Evolutionary conservation across 2,113 vertebrate species (phyloP), one percentile per base, ranked within the genome.

Genomic region (Sciurus niger): DNA sequence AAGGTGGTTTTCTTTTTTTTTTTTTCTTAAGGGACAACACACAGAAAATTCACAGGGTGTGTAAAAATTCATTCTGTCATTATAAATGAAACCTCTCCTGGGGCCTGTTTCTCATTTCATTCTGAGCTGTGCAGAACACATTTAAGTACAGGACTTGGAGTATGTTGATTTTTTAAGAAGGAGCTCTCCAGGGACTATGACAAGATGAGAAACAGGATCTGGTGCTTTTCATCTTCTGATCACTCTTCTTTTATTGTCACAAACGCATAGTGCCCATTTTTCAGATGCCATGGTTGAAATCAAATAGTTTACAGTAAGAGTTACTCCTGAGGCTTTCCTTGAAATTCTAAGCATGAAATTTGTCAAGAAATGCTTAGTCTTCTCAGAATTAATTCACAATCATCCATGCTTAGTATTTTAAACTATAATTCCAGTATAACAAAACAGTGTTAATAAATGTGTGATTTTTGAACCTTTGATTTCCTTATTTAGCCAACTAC

Each of bases 91-190:
- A 48, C 18, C 76, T 95, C 83, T 89, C 51, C 60, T 30, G 58
- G 76, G 25, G 28, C 43, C 87, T 82, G 40, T 78, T 97, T 95
- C 84, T 96, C 72, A 90, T 94, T 96, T 95, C 0, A 8, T 90
- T 96, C 76, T 37, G 37, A 94, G 46, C 68, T n/a, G 10, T n/a
- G 70, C 37, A 58, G 65, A 96, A 53, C 40, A 73, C 65, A 93
- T n/a, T 70, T 46, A 93, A 96, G 86, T 93, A 30, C 6, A 84
- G 68, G 72, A 68, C 53, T 84, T 93, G 60, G 76, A 76, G n/a
- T 18, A 34, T 18, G 28, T 40, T 97, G 89, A 82, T 55, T 96
- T 77, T 80, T 80, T 46, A 60, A 95, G 37, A 92, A 90, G 63
- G 65, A 83, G 46, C 65, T 94, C 84, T 74, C 58, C 30, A 1